These are phyloP conservation scores for Eupleurogrammus muticus DNA, from an alignment of 2,797 vertebrate species.

Conservation along the genomic window DNA sequence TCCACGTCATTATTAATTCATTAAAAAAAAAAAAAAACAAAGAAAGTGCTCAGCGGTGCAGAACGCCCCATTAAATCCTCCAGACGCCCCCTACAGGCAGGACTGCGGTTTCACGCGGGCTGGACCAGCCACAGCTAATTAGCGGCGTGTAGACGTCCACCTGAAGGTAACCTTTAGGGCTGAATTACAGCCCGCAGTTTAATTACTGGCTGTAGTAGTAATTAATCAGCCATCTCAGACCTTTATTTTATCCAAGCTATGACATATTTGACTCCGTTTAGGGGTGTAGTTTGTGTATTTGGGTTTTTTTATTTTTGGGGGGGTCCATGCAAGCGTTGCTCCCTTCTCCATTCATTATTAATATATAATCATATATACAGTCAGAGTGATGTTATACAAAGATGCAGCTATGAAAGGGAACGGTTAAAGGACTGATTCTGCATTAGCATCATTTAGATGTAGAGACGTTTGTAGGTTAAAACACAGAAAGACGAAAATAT, in stretches of 20 bases:
- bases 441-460: no score
- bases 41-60: conserved; percentile 32
- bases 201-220: conserved; percentile 42
- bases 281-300: neutral
- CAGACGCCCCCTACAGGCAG: no score
- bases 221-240: conserved; percentile 43
- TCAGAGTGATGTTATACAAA: no score
- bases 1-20: conserved; percentile 67
- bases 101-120: neutral
- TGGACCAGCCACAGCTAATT: conserved; percentile 14
- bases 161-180: conserved; percentile 30
- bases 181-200: conserved; percentile 45
- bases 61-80: neutral
- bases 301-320: neutral
- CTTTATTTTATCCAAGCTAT: conserved; percentile 16
- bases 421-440: no score
- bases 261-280: conserved; percentile 10
- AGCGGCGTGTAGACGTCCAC: conserved; percentile 20
- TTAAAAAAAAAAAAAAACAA: conserved; percentile 13
- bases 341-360: conserved; percentile 13
- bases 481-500: no score
- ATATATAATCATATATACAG: neutral
- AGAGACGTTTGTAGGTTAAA: no score
- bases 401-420: no score
- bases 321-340: neutral